Base-by-base conservation (phyloP, 2,113 vertebrate species). In the Coregonus clupeaformis region DNA sequence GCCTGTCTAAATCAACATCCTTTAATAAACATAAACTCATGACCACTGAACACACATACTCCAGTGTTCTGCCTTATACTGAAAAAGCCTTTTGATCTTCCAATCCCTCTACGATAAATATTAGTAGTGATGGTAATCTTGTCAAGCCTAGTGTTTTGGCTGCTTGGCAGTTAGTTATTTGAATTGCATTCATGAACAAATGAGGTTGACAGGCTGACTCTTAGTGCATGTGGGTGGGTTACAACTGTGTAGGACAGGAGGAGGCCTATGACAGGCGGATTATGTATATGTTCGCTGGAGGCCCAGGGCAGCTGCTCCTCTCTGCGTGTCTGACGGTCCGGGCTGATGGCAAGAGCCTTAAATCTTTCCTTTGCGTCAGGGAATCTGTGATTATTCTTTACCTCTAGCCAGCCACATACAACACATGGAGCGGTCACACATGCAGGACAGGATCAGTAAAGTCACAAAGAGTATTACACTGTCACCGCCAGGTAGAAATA, bases 181-280 rank as follows among this genome's bases (percentile, higher is more conserved):
- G 86, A 86, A 88, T 85, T 82, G 76, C 71, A 79, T 82, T 81
- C 80, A 76, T 84, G 80, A 82, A 85, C 77, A 77, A 80, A 78
- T 84, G 66, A 65, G 27, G 30, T 47, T 65, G 70, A 83, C 73
- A 65, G 6, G 0, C 45, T 66, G 77, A 78, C 79, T 79, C 70
- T 70, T 69, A 49, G 18, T 62, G 16, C 1, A 47, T 71, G 73
- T n/a, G 52, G 47, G 69, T 55, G 73, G 78, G 73, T 62, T 78
- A 79, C 72, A 76, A 79, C 42, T 13, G 42, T 20, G 18, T 13
- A n/a, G 20, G 24, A 32, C 63, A 71, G 60, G 70, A 79, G 68
- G 68, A 63, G 62, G 68, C 9, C 63, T 67, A 6, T 77, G 78
- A 82, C 73, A 55, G 71, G 70, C 69, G 69, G 70, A 68, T 81